Conservation (phyloP, 2,797 vertebrate genomes). For the Echeneis naucrates region DNA sequence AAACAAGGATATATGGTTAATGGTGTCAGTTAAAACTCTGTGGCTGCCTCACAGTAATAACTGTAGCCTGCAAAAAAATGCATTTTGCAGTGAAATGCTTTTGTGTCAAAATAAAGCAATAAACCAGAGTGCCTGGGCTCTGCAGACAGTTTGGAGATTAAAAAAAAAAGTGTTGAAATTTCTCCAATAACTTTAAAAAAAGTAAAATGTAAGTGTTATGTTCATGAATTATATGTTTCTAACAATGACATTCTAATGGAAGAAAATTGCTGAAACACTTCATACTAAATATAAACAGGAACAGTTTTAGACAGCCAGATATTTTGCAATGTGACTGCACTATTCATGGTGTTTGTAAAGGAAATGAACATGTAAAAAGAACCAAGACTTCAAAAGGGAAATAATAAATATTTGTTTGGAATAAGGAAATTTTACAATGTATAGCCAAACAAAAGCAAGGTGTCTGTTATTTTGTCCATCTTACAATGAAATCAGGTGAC, state of each 20-base stretch:
- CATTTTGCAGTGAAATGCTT: conserved; percentile 31
- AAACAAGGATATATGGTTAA: background rate
- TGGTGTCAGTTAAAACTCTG: background rate
- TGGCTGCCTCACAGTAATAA: conserved; percentile 16
- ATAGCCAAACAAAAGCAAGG: background rate
- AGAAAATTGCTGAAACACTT: background rate
- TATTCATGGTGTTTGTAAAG: background rate
- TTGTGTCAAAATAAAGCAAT: conserved; percentile 33
- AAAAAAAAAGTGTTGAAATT: conserved; percentile 1
- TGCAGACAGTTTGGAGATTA: conserved; percentile 1
- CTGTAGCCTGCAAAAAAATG: conserved; percentile 30
- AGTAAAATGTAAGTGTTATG: conserved; percentile 1
- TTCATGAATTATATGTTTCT: background rate
- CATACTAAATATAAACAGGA: background rate
- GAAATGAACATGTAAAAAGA: background rate
- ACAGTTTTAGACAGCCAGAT: background rate
- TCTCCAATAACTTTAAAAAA: conserved; percentile 2
- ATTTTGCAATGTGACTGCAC: background rate
- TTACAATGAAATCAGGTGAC: background rate
- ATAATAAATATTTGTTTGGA: background rate
- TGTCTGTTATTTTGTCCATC: background rate
- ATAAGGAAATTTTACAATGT: background rate
- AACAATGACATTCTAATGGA: background rate
- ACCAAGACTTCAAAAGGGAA: background rate
- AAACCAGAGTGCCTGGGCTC: conserved; percentile 22